Evolutionary conservation across 2,888 invertebrate species (phyloP), one percentile per base, ranked within the genome.

Genomic region (Himalopsyche kuldschensis): DNA sequence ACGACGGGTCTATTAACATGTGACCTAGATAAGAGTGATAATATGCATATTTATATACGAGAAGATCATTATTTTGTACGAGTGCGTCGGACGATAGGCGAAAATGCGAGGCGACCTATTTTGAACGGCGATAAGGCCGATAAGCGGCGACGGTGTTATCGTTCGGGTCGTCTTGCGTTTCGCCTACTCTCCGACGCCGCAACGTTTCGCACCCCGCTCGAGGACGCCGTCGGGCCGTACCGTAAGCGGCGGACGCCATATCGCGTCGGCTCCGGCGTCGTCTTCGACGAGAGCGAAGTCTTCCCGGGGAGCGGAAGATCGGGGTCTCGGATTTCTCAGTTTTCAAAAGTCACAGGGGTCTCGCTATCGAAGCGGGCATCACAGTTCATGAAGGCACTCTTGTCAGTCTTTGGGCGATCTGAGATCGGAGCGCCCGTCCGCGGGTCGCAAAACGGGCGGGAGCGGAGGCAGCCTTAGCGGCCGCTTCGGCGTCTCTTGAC

Each of bases 401-500:
- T 30, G 69, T 69, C 69, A 30, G 69, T 69, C 69, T 69, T n/a
- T 30, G 69, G 69, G 69, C 24, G 69, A 69, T 69, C 69, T 24
- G 69, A 55, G 55, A 55, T 55, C 75, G 47, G 80, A n/a, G 35
- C 69, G 47, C 69, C 48, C 41, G 32, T 41, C 82, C 77, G n/a
- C 17, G 82, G 75, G 76, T 48, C 82, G 41, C 75, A 69, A 77
- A 17, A 91, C 90, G 90, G 88, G 86, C 87, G 88, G 79, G 63
- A 78, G 17, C 83, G 75, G 80, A 75, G 30, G 69, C 69, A 27
- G 27, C 69, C 69, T 30, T 69, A 69, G 69, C 69, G 69, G 69
- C 69, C 69, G 69, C 69, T 69, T 69, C 69, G 69, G 93, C 97
- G 97, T 96, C 97, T 96, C 92, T 97, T 97, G 88, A 97, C 97